Evolutionary conservation across 30 jellyfish, hydroid and myxozoan genomes (phyloP).

Genomic region (Turritopsis rubra): DNA sequence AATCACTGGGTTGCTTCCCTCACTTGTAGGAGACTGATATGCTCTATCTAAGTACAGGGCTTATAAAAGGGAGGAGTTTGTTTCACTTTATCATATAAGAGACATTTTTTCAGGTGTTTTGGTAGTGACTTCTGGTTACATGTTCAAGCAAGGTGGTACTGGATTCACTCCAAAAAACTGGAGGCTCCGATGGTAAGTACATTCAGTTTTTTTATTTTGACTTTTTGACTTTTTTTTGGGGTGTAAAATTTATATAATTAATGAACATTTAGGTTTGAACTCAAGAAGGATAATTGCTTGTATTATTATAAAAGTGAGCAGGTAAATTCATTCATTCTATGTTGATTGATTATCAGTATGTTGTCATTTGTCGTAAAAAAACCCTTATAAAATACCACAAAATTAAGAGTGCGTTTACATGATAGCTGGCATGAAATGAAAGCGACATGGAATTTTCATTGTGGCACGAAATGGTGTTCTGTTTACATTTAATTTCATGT

Average conservation of each 20-base stretch:
- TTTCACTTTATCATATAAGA: too few relatives aligned
- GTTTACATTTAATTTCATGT: too few relatives aligned
- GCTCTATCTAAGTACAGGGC: too few relatives aligned
- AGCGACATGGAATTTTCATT: too few relatives aligned
- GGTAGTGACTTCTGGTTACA: constrained; percentile 57
- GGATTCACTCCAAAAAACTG: constrained; percentile 93
- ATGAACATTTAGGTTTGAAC: constrained; percentile 64
- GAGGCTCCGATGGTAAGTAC: constrained; percentile 76
- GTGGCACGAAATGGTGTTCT: too few relatives aligned
- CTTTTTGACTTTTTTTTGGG: neutral
- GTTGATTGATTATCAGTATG: neutral
- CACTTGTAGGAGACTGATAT: too few relatives aligned
- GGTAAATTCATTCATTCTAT: constrained; percentile 37
- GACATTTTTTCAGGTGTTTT: constrained; percentile 35
- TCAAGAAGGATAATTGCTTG: constrained; percentile 72
- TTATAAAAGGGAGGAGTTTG: too few relatives aligned
- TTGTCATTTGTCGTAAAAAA: neutral
- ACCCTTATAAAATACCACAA: neutral
- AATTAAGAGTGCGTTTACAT: too few relatives aligned
- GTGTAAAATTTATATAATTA: neutral
- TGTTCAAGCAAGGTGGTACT: constrained; percentile 90
- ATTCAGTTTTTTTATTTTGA: neutral
- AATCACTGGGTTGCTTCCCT: too few relatives aligned
- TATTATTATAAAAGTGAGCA: constrained; percentile 64
- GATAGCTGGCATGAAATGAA: too few relatives aligned